These are phyloP conservation scores for Nasonovia ribisnigri DNA, from an alignment of 2,888 invertebrate genomes.

Conservation along the genomic window DNA sequence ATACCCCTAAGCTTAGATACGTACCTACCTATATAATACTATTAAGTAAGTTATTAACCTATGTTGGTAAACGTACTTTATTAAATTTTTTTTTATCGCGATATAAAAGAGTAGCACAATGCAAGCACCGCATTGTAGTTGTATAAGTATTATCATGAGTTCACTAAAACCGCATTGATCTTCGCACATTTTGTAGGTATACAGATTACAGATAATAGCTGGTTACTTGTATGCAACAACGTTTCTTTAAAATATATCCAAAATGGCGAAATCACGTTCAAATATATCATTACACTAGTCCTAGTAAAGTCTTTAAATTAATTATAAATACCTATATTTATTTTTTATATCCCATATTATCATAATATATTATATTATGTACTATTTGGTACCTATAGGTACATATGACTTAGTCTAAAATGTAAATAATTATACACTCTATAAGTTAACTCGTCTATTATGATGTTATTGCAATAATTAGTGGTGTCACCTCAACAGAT, in stretches of 20 bases:
- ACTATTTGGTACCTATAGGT: not conserved
- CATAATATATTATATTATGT: too few relatives aligned
- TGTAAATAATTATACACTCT: not conserved
- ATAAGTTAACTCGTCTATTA: not conserved
- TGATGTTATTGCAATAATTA: not conserved
- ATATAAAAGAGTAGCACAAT: not conserved
- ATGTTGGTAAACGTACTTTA: not conserved
- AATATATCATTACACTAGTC: not conserved
- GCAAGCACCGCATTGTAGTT: too few relatives aligned
- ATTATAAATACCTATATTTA: not conserved
- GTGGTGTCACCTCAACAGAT: too few relatives aligned
- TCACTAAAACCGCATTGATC: not conserved
- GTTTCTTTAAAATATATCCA: not conserved
- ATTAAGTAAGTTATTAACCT: not conserved
- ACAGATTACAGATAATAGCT: too few relatives aligned
- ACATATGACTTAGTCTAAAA: not conserved
- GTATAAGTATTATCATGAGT: not conserved
- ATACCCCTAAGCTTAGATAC: not conserved
- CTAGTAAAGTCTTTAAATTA: not conserved
- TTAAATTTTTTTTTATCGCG: not conserved
- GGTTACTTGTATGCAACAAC: not conserved
- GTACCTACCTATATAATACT: not conserved
- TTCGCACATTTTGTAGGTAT: not conserved
- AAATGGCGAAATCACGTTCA: not conserved
- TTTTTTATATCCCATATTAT: not conserved